These are phyloP conservation scores for Thymallus thymallus DNA, from an alignment of 2,113 vertebrate species.

Conservation along the genomic window DNA sequence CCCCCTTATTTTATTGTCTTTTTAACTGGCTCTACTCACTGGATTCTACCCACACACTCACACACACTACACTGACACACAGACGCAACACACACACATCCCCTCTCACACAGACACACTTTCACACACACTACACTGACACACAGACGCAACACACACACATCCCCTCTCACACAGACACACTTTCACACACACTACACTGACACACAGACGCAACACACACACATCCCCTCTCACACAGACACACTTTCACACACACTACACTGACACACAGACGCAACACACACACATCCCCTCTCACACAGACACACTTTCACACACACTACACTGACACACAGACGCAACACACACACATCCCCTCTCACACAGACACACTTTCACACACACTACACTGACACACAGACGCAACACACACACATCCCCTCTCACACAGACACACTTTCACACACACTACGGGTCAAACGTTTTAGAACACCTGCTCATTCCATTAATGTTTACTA, in stretches of 20 bases:
- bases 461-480: no score
- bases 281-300: not conserved
- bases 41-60: not conserved
- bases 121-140: not conserved
- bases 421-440: no score
- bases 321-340: not conserved
- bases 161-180: not conserved
- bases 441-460: no score
- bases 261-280: no score
- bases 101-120: not conserved
- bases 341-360: no score
- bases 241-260: slow-evolving; percentile 13
- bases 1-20: no score
- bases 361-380: not conserved
- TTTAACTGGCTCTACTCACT: not conserved
- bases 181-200: slow-evolving; percentile 11
- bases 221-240: not conserved
- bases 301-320: slow-evolving; percentile 11
- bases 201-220: no score
- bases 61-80: not conserved
- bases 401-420: no score
- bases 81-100: slow-evolving; percentile 1
- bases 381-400: no score
- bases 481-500: no score
- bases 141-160: no score